These are phyloP conservation scores for Spea multiplicata DNA, from an alignment of 2,113 vertebrate genomes.

Conservation along the genomic window DNA sequence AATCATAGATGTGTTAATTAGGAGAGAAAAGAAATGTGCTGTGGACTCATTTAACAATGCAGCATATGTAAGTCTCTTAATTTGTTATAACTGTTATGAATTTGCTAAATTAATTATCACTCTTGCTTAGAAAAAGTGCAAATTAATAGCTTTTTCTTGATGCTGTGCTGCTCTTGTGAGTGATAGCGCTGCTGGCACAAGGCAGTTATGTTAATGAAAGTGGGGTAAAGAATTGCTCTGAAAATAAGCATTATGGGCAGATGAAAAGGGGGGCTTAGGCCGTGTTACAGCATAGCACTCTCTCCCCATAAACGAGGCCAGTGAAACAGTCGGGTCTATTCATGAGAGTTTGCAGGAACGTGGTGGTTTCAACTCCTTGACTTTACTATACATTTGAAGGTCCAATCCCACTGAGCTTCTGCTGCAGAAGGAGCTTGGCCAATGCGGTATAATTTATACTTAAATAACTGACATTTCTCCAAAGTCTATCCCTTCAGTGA, in stretches of 20 bases:
- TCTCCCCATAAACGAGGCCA: too few relatives aligned
- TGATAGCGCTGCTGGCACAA: background rate
- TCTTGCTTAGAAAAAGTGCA: conserved; percentile 38
- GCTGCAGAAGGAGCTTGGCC: too few relatives aligned
- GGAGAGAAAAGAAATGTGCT: conserved; percentile 31
- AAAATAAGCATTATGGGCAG: background rate
- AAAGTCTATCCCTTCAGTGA: too few relatives aligned
- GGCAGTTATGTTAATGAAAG: background rate
- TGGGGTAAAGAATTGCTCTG: background rate
- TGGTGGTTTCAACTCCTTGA: too few relatives aligned
- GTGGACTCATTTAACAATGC: conserved; percentile 37
- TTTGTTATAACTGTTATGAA: conserved; percentile 46
- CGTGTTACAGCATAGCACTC: too few relatives aligned
- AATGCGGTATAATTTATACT: too few relatives aligned
- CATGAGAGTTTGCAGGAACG: too few relatives aligned
- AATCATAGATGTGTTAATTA: conserved; percentile 38
- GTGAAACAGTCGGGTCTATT: too few relatives aligned
- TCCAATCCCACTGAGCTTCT: too few relatives aligned
- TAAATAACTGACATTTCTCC: too few relatives aligned
- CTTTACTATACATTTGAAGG: too few relatives aligned
- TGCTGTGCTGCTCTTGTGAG: background rate
- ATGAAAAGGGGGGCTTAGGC: background rate
- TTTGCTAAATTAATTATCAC: conserved; percentile 47
- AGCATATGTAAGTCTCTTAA: conserved; percentile 42
- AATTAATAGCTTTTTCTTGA: conserved; percentile 30